Evolutionary conservation across 1,140 invertebrate genomes (phyloP).

Genomic region (Meloidogyne chitwoodi): DNA sequence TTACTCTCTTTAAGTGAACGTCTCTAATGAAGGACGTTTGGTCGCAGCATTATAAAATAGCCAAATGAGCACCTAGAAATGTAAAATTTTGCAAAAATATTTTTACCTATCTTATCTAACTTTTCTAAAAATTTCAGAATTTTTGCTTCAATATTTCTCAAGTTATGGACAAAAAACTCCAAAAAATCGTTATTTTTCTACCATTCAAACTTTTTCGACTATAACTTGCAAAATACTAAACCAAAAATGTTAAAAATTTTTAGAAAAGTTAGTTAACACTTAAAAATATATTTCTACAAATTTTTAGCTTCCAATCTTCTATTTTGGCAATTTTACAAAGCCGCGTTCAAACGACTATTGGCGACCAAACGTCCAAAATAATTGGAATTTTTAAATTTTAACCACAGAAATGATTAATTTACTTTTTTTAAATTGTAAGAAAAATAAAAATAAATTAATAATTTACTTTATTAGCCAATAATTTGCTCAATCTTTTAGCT

Average conservation of each 20-base stretch:
- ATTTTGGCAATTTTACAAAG: not conserved
- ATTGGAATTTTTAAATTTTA: not conserved
- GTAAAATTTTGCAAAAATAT: not conserved
- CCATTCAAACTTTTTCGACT: not conserved
- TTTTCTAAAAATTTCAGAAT: not conserved
- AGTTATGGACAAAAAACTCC: not conserved
- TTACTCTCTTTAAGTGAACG: no score
- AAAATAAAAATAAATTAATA: no score
- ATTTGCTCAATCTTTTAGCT: constrained; percentile 1
- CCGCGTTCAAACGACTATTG: not conserved
- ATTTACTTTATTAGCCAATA: constrained; percentile 4
- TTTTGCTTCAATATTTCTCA: not conserved
- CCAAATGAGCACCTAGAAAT: not conserved
- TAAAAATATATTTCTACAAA: not conserved
- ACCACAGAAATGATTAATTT: no score
- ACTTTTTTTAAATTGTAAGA: no score
- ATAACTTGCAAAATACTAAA: not conserved
- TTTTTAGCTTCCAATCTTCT: not conserved
- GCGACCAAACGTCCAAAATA: no score
- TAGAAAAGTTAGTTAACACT: not conserved
- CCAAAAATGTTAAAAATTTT: not conserved
- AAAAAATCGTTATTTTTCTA: not conserved
- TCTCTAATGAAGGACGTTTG: not conserved
- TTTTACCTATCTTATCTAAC: not conserved
- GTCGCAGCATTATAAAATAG: not conserved